A percentile compares a stretch with the other conserved stretches of the same genome.
phyloP scores from a whole-genome alignment of 2,797 vertebrate genomes.

The Prionace glauca region DNA sequence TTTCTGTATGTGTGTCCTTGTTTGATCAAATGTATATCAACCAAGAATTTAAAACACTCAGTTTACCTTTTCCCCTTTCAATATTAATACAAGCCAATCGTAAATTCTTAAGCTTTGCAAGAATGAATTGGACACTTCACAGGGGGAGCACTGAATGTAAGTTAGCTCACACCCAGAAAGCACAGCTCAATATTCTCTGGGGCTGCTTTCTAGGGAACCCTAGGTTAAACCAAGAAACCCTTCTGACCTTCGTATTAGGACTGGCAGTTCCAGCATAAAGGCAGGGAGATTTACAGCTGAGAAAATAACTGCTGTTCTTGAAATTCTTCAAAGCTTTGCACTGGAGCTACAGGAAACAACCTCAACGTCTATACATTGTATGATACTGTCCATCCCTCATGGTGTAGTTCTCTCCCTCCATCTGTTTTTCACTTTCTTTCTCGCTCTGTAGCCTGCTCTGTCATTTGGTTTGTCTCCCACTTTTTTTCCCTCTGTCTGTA shows the following conservation, averaged over 20 bases:
- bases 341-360: neutral
- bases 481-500: neutral
- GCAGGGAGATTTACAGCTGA: conserved; percentile 53
- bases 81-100: conserved; percentile 18
- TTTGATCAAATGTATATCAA: conserved; percentile 18
- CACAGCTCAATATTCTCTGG: neutral
- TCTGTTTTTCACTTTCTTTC: neutral
- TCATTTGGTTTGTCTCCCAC: neutral
- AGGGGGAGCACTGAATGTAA: neutral
- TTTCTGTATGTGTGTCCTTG: neutral
- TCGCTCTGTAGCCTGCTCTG: neutral
- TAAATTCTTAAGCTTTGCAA: conserved; percentile 16
- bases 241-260: neutral
- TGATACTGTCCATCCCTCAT: neutral
- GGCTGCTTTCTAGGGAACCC: neutral
- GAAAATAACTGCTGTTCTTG: conserved; percentile 52
- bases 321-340: neutral
- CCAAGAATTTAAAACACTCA: conserved; percentile 10
- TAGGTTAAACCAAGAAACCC: conserved; percentile 42
- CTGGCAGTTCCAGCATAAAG: conserved; percentile 37
- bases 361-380: neutral
- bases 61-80: conserved; percentile 1
- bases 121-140: conserved; percentile 22
- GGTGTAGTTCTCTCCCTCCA: neutral
- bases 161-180: neutral